These are phyloP conservation scores for Chloroclystis v-ata DNA, from an alignment of 2,888 invertebrate species.

Conservation along the genomic window DNA sequence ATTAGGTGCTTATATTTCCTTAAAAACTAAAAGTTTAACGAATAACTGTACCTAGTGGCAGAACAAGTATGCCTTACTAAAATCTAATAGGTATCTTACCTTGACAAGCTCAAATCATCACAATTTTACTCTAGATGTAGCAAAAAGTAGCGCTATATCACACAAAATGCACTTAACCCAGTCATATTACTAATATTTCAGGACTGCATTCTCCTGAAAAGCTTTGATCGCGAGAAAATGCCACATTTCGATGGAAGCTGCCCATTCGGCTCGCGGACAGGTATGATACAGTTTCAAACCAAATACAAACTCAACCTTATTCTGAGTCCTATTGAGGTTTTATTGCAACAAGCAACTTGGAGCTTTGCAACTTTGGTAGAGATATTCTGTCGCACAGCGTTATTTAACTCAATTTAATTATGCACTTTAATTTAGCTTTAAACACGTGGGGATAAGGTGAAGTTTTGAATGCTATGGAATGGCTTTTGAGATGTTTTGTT, in stretches of 20 bases:
- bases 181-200: constrained; percentile 6
- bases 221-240: constrained; percentile 9
- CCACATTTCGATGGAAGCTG: constrained; percentile 14
- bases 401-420: not conserved
- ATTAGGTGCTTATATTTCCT: too few relatives aligned
- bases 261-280: constrained; percentile 16
- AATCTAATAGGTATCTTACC: too few relatives aligned
- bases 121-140: too few relatives aligned
- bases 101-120: too few relatives aligned
- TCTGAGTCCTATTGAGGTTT: not conserved
- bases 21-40: too few relatives aligned
- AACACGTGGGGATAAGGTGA: not conserved
- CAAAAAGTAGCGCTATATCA: too few relatives aligned
- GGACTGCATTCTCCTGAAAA: constrained; percentile 2
- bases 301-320: constrained; percentile 6
- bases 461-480: not conserved
- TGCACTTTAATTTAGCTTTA: not conserved
- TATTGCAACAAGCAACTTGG: not conserved
- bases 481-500: constrained; percentile 1
- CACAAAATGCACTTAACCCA: constrained; percentile 1
- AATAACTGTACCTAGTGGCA: too few relatives aligned
- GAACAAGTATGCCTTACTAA: too few relatives aligned
- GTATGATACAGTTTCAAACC: constrained; percentile 10
- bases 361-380: constrained; percentile 2
- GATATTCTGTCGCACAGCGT: constrained; percentile 1